Evolutionary conservation across 2,888 invertebrate species (phyloP).

Genomic region (Pachydiplax longipennis): DNA sequence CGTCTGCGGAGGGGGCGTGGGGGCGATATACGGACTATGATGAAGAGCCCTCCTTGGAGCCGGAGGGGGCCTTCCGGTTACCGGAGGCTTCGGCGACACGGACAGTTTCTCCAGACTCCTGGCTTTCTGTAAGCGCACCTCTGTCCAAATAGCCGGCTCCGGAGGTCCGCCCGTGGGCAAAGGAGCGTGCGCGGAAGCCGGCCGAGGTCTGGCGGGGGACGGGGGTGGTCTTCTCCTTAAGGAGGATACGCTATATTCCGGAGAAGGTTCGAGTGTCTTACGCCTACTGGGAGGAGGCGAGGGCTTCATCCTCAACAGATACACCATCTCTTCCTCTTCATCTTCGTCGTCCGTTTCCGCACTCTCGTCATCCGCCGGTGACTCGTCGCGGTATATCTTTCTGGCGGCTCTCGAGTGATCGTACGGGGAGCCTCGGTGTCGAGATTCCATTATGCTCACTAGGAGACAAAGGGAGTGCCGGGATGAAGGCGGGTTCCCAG

Average conservation of each 20-base stretch:
- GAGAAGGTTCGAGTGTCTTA: not conserved
- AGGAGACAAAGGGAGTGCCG: not conserved
- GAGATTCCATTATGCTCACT: not conserved
- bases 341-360: not conserved
- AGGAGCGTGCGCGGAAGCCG: constrained; percentile 18
- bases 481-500: not conserved
- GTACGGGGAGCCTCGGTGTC: not conserved
- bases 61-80: not conserved
- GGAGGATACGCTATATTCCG: not conserved
- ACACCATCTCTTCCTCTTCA: constrained; percentile 26
- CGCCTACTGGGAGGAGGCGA: not conserved
- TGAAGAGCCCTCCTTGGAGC: constrained; percentile 50
- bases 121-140: constrained; percentile 10
- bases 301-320: constrained; percentile 19
- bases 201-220: constrained; percentile 32
- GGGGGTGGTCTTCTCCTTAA: constrained; percentile 28
- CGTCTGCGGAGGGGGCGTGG: constrained; percentile 61
- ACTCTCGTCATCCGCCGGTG: not conserved
- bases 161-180: not conserved
- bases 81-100: not conserved
- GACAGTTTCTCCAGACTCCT: constrained; percentile 24
- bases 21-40: constrained; percentile 61
- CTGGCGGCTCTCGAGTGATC: not conserved
- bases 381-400: not conserved
- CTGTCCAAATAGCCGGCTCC: not conserved